These are phyloP conservation scores for Neria commutata DNA, from an alignment of 2,888 invertebrate genomes.

Conservation along the genomic window DNA sequence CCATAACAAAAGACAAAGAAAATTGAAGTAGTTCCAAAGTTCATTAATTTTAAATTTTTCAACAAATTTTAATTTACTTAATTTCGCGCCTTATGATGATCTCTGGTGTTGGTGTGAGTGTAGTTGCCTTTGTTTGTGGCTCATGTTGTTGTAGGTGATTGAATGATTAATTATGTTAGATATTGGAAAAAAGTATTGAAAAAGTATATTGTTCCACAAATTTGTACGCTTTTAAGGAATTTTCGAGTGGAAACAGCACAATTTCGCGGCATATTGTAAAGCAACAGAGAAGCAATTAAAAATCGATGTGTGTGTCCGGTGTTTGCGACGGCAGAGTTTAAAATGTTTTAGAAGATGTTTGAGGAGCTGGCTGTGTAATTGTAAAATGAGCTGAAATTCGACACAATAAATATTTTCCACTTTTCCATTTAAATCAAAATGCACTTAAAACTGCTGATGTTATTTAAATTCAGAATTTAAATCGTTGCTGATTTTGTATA, in stretches of 20 bases:
- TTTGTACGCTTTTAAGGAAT: conserved; percentile 24
- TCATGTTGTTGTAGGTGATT: conserved; percentile 22
- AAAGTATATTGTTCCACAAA: conserved; percentile 23
- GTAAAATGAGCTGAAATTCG: no score
- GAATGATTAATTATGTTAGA: conserved; percentile 36
- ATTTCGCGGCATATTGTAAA: conserved; percentile 48
- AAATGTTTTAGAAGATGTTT: conserved; percentile 37
- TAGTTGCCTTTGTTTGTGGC: background rate
- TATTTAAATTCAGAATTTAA: no score
- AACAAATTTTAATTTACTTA: conserved; percentile 29
- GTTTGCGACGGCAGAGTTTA: no score
- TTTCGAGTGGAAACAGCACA: no score
- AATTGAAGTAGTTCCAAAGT: background rate
- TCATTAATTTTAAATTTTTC: conserved; percentile 8
- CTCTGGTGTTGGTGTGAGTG: conserved; percentile 9
- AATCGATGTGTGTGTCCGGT: no score
- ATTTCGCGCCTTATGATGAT: conserved; percentile 34
- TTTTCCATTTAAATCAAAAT: no score
- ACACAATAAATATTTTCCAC: no score
- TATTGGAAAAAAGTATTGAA: conserved; percentile 13
- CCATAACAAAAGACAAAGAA: no score
- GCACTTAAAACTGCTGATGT: no score
- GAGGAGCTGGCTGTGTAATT: conserved; percentile 29
- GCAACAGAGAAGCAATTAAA: conserved; percentile 48
- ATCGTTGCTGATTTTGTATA: no score